Percentiles rank a stretch among this genome's conserved stretches.
Conservation (phyloP, 2,888 invertebrate species). For the Cremastinae sp. region DNA sequence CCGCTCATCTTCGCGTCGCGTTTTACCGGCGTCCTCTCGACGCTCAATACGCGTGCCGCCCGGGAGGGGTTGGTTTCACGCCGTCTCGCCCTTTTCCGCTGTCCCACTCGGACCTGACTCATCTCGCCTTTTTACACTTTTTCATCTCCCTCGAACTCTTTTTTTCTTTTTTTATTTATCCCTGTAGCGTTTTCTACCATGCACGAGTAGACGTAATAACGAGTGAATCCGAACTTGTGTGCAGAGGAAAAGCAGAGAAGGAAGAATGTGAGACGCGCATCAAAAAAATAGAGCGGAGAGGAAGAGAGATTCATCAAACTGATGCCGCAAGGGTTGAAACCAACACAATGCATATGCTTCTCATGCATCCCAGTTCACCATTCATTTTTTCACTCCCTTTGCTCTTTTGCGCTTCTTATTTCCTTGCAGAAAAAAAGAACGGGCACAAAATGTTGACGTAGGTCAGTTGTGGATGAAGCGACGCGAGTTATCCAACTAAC, state of each 20-base stretch:
- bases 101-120: background rate
- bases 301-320: constrained; percentile 30
- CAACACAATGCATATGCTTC: constrained; percentile 31
- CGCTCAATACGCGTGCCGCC: constrained; percentile 49
- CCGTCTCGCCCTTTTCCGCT: constrained; percentile 3
- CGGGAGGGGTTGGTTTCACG: constrained; percentile 41
- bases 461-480: constrained; percentile 48
- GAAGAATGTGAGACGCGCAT: background rate
- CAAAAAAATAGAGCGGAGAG: constrained; percentile 14
- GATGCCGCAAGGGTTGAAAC: constrained; percentile 33
- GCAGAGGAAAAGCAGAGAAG: constrained; percentile 14
- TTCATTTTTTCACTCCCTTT: constrained; percentile 37
- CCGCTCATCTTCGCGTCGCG: constrained; percentile 16
- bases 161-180: constrained; percentile 36
- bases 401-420: constrained; percentile 10
- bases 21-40: constrained; percentile 53
- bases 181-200: constrained; percentile 26
- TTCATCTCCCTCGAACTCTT: constrained; percentile 34
- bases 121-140: constrained; percentile 27
- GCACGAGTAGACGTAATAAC: constrained; percentile 48
- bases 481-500: too few species aligned
- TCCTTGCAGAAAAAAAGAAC: constrained; percentile 23
- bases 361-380: constrained; percentile 22
- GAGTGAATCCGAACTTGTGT: constrained; percentile 51
- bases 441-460: constrained; percentile 29